Evolutionary conservation across 2,797 vertebrate species (phyloP).

Genomic region (Bryconaethiops microstoma): DNA sequence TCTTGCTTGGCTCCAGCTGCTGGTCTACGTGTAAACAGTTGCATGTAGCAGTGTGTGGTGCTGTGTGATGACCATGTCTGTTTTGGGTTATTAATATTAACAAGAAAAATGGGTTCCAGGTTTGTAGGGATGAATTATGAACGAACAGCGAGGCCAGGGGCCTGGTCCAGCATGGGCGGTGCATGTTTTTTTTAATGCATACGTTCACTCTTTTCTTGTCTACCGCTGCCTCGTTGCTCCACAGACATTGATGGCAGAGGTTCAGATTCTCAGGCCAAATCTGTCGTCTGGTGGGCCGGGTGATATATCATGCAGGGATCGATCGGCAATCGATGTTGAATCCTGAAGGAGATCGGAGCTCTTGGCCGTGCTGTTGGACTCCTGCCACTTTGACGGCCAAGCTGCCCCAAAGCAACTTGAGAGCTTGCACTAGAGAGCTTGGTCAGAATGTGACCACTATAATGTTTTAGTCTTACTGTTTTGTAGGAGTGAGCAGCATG

Average conservation of each 20-base stretch:
- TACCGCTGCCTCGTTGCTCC: slow-evolving; percentile 18
- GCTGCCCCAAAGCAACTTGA: slow-evolving; percentile 14
- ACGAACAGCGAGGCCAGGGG: slow-evolving; percentile 30
- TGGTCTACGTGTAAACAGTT: slow-evolving; percentile 33
- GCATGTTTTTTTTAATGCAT: slow-evolving; percentile 69
- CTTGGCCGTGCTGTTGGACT: slow-evolving; percentile 15
- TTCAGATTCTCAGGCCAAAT: slow-evolving; percentile 37
- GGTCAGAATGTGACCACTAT: neutral
- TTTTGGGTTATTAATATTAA: slow-evolving; percentile 55
- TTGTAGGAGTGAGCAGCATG: no score
- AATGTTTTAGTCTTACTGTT: neutral
- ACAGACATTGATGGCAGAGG: slow-evolving; percentile 30
- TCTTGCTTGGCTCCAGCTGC: slow-evolving; percentile 42
- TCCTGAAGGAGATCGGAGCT: slow-evolving; percentile 35
- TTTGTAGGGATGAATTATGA: slow-evolving; percentile 52
- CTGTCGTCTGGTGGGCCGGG: slow-evolving; percentile 23
- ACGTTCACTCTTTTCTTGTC: neutral
- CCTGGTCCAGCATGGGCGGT: slow-evolving; percentile 2
- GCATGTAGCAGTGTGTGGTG: neutral
- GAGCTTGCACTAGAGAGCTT: neutral
- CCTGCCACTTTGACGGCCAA: slow-evolving; percentile 4
- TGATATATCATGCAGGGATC: slow-evolving; percentile 43
- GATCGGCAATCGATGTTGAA: slow-evolving; percentile 35
- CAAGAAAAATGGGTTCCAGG: slow-evolving; percentile 24
- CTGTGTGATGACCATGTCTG: slow-evolving; percentile 11